Base-by-base conservation (phyloP, 2,113 vertebrate species). In the Cyprinus carpio region DNA sequence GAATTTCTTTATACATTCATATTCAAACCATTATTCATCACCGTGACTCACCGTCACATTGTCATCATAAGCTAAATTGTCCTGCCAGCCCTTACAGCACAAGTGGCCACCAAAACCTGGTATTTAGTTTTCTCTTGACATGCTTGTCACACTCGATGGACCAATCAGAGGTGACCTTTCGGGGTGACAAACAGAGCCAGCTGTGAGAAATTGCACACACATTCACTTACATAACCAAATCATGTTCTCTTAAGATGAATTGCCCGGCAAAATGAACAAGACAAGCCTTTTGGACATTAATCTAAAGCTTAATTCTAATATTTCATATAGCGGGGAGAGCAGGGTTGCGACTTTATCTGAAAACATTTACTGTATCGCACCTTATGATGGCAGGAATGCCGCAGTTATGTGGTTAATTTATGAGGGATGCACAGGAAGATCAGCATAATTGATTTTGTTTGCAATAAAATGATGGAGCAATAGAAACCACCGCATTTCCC, bases 201-300 rank as follows among this genome's bases (percentile, higher is more conserved):
- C 2, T 74, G 85, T 78, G 79, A 85, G 72, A 75, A 82, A 88
- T 87, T 87, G 85, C 72, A 58, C 76, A 74, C 71, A 77, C 81
- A 84, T 89, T 85, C 87, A 81, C 85, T 67, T 85, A 81, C 82
- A 78, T 83, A 88, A 84, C 75, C 49, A 81, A 87, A 85, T 88
- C 87, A 87, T 82, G 77, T 56, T 71, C 74, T 83, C 75, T 43
- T 49, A 85, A 88, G 89, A 89, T 89, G 74, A 89, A 89, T 88
- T 87, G 72, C 86, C 75, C 43, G 1, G 40, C 86, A 84, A 87
- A 84, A 58, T 62, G 81, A 56, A 88, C 83, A 88, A 87, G 89
- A 85, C 89, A 89, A 89, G 89, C 46, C 72, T 78, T 71, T 85
- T 86, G 87, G 75, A 87, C 81, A 86, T 84, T 84, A 90, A 87